Evolutionary conservation across 2,113 vertebrate genomes (phyloP).

Genomic region (Acrocephalus kingi): DNA sequence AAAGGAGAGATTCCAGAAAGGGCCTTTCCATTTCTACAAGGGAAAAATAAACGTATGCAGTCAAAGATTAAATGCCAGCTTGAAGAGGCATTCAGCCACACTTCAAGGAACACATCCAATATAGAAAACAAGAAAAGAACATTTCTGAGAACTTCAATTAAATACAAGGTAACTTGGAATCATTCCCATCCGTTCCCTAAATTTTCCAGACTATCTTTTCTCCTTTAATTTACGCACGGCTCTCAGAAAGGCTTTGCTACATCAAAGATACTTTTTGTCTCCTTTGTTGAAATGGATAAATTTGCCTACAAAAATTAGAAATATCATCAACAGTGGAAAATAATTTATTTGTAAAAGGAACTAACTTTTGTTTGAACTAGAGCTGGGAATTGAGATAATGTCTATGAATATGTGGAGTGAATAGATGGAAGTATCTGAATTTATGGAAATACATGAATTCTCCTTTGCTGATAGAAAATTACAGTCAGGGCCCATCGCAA

Average conservation of each 20-base stretch:
- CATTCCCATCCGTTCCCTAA: conserved; percentile 56
- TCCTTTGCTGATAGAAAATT: conserved; percentile 62
- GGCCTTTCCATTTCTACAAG: neutral
- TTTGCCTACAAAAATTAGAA: conserved; percentile 68
- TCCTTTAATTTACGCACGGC: conserved; percentile 9
- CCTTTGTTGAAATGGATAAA: conserved; percentile 67
- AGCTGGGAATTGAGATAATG: conserved; percentile 68
- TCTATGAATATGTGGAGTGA: conserved; percentile 57
- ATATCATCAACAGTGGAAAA: conserved; percentile 51
- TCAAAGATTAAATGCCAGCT: conserved; percentile 46
- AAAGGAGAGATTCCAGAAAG: neutral
- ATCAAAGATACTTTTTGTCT: conserved; percentile 67
- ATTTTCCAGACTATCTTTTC: conserved; percentile 61
- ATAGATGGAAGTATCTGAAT: conserved; percentile 67
- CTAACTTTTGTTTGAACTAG: conserved; percentile 63
- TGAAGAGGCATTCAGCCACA: conserved; percentile 8
- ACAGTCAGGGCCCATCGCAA: conserved; percentile 43
- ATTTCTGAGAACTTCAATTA: conserved; percentile 61
- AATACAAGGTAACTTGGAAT: conserved; percentile 64
- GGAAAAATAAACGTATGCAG: neutral
- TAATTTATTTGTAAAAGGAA: conserved; percentile 69
- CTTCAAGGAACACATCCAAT: conserved; percentile 52
- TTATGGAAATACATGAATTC: conserved; percentile 65
- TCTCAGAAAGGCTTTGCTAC: conserved; percentile 60
- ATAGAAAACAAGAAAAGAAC: conserved; percentile 52